Evolutionary conservation across 2,797 vertebrate species (phyloP).

Genomic region (Rousettus madagascariensis): DNA sequence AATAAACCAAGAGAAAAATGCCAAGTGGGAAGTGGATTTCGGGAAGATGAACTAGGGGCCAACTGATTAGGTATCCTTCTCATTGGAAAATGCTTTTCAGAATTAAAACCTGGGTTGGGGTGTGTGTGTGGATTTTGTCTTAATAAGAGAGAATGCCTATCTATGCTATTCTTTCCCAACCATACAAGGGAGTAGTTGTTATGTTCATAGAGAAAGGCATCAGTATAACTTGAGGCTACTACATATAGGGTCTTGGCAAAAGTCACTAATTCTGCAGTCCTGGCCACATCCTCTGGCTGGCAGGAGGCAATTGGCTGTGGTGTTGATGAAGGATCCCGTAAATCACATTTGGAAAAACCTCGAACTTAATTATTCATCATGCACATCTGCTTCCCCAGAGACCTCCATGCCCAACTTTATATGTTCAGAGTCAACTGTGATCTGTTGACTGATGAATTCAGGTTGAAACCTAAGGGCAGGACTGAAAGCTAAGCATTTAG

Average conservation of each 20-base stretch:
- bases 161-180: background rate
- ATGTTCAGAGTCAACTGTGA: background rate
- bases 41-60: background rate
- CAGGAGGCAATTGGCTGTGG: background rate
- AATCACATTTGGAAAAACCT: background rate
- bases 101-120: background rate
- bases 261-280: slow-evolving; percentile 1
- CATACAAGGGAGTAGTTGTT: background rate
- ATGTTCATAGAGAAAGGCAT: background rate
- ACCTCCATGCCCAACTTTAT: background rate
- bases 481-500: slow-evolving; percentile 17
- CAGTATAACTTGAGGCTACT: background rate
- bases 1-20: background rate
- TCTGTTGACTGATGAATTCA: background rate
- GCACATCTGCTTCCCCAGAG: background rate
- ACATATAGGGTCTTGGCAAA: slow-evolving; percentile 15
- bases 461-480: background rate
- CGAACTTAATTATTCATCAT: background rate
- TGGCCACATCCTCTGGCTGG: background rate
- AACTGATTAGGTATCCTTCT: background rate
- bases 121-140: background rate
- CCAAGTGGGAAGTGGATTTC: background rate
- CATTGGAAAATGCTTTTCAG: background rate
- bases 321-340: background rate
- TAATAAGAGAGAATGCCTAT: background rate